Conservation (phyloP, 1,140 invertebrate species). For the Tetragonula clypearis region DNA sequence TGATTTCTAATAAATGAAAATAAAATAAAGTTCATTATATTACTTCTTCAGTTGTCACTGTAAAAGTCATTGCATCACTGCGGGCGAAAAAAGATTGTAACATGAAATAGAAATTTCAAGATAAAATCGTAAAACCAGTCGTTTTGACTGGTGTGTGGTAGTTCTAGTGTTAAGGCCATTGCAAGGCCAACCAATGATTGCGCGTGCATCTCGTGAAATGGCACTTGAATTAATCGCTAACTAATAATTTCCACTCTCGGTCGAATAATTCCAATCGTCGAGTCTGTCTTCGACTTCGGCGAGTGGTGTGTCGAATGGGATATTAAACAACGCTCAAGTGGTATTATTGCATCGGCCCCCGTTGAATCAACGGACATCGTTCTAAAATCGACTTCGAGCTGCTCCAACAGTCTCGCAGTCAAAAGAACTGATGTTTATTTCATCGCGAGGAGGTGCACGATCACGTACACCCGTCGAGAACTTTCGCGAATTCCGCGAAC, state of each 20-base stretch:
- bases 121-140: no score
- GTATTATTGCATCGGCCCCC: neutral
- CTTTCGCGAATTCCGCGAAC: conserved; percentile 1
- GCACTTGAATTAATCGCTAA: no score
- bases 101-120: no score
- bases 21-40: no score
- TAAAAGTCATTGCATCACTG: no score
- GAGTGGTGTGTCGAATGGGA: neutral
- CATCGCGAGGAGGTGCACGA: conserved; percentile 3
- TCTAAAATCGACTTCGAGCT: conserved; percentile 15
- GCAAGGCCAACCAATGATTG: no score
- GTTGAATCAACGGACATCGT: neutral
- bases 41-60: no score
- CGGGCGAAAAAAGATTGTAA: no score
- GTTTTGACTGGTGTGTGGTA: no score
- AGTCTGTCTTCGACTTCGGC: neutral
- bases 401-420: neutral
- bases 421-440: conserved; percentile 50
- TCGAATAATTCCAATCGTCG: neutral
- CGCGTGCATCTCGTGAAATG: no score
- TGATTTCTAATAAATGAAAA: no score
- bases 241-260: neutral
- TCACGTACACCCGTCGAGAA: conserved; percentile 8
- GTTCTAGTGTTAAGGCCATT: no score
- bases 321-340: neutral